Base-by-base conservation (phyloP, 1,140 invertebrate species). In the Tenebrio molitor region DNA sequence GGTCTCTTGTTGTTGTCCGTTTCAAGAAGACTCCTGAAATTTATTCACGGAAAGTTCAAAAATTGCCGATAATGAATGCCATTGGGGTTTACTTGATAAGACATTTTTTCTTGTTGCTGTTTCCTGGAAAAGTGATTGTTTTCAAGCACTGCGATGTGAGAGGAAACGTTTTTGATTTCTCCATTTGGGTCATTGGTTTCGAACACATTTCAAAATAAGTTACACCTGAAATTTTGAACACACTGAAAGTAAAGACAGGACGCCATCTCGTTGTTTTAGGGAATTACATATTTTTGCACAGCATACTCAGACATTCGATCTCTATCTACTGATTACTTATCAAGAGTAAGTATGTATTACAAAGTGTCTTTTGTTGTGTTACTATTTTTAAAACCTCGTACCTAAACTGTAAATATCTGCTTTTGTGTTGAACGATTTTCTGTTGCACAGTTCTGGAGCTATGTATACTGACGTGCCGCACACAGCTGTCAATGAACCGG, bases 181-280 rank as follows among this genome's bases (percentile, higher is more conserved):
- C 50, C 50, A 58, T 58, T 0, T n/a, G 2, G 1, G 50, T 58
- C 50, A 58, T 58, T 0, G 50, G 2, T 15, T 25, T 58, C 2
- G 50, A 58, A 29, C 50, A 58, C 50, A 58, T 58, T 58, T 58
- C 50, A 58, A 58, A 58, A 29, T 58, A 58, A 14, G 15, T 58
- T 12, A 58, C 23, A 15, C 50, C 50, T 50, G 19, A 6, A 50
- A 50, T 4, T 33, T 33, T 33, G 8, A 8, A 4, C 3, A 8
- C 8, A 33, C 4, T 33, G 29, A 33, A 33, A 33, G 29, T 33
- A n/a, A n/a, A n/a, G n/a, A n/a, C n/a, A n/a, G n/a, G n/a, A n/a
- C n/a, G n/a, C n/a, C n/a, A n/a, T n/a, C n/a, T n/a, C n/a, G n/a
- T n/a, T n/a, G n/a, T n/a, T n/a, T n/a, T n/a, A n/a, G n/a, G n/a